Percentiles rank a stretch among this genome's conserved stretches.
Evolutionary conservation across 1,140 invertebrate species (phyloP).

Genomic region (Drosophila pallidifrons): DNA sequence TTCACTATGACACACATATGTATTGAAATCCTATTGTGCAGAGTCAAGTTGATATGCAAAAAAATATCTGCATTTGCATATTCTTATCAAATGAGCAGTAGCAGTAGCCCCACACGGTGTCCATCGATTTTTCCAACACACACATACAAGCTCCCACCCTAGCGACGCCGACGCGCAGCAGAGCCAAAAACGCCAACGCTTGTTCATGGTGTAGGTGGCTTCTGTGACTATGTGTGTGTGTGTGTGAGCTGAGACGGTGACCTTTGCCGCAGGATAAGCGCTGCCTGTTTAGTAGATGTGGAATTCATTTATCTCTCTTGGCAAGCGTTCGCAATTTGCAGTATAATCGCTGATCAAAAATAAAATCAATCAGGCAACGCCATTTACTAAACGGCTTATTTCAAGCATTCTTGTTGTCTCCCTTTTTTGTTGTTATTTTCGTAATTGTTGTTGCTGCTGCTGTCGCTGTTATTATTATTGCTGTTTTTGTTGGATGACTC

Average conservation of each 20-base stretch:
- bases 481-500: conserved; percentile 21
- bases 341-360: conserved; percentile 15
- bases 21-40: background rate
- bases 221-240: background rate
- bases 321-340: conserved; percentile 20
- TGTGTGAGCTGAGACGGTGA: conserved; percentile 23
- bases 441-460: conserved; percentile 10
- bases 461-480: conserved; percentile 16
- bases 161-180: conserved; percentile 26
- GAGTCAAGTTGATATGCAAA: conserved; percentile 4
- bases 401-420: conserved; percentile 8
- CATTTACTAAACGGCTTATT: conserved; percentile 44
- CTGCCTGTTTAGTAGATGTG: background rate
- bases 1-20: conserved; percentile 6
- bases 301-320: conserved; percentile 11
- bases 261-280: conserved; percentile 45
- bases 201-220: background rate
- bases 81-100: conserved; percentile 41
- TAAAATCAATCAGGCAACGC: conserved; percentile 47
- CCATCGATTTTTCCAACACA: conserved; percentile 51
- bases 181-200: conserved; percentile 11
- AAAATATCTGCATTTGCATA: conserved; percentile 40
- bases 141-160: conserved; percentile 6
- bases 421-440: background rate
- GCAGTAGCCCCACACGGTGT: background rate